These are phyloP conservation scores for Cheilosia pagana DNA, from an alignment of 2,888 invertebrate species.

Conservation along the genomic window DNA sequence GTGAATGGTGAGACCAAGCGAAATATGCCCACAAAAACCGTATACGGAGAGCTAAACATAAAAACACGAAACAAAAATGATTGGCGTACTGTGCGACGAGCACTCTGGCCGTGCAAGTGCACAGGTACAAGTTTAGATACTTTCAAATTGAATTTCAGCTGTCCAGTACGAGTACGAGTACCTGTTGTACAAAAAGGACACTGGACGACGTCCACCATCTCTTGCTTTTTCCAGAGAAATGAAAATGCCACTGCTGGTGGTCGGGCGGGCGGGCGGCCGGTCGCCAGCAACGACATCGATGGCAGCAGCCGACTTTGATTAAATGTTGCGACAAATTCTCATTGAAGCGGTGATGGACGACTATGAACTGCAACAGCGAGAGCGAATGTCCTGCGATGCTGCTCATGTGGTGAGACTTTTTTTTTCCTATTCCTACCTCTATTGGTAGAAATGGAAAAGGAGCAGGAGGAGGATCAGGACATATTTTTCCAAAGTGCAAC, in stretches of 20 bases:
- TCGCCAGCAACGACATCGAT: slow-evolving; percentile 22
- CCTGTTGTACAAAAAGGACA: slow-evolving; percentile 68
- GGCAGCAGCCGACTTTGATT: slow-evolving; percentile 72
- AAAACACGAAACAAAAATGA: slow-evolving; percentile 65
- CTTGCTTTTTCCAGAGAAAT: slow-evolving; percentile 56
- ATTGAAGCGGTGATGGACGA: slow-evolving; percentile 74
- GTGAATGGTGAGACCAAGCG: slow-evolving; percentile 57
- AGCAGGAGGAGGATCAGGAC: not conserved
- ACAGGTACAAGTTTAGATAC: slow-evolving; percentile 68
- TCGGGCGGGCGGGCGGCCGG: not conserved
- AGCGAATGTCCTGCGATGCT: slow-evolving; percentile 34
- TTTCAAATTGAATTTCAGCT: slow-evolving; percentile 68
- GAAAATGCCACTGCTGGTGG: not conserved
- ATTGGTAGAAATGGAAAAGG: slow-evolving; percentile 5
- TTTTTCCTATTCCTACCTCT: slow-evolving; percentile 18
- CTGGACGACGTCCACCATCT: slow-evolving; percentile 28
- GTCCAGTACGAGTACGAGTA: slow-evolving; percentile 10
- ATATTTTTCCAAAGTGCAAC: slow-evolving; percentile 57
- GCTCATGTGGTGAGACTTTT: slow-evolving; percentile 55
- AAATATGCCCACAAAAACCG: slow-evolving; percentile 61
- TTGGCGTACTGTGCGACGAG: slow-evolving; percentile 49
- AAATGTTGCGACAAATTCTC: slow-evolving; percentile 75
- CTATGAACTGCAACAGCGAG: slow-evolving; percentile 68
- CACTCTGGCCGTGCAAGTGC: slow-evolving; percentile 40
- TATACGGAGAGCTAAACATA: slow-evolving; percentile 14